phyloP scores from a whole-genome alignment of 2,797 vertebrate species.

The Pipistrellus kuhlii region DNA sequence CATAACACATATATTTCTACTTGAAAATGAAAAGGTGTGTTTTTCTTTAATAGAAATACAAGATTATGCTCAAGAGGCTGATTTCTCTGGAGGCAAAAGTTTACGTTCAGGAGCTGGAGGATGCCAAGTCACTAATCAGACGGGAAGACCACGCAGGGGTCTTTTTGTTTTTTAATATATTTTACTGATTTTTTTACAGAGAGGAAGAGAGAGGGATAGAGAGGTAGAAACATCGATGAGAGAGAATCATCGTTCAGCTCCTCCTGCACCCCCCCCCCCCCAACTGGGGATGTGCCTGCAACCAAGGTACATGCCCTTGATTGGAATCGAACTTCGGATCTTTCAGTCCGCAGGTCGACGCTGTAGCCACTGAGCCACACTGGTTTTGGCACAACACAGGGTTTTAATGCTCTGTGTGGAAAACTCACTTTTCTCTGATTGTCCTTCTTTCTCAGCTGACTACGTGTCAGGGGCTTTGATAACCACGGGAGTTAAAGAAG shows the following conservation, averaged over 20 bases:
- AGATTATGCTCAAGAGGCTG: not conserved
- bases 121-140: not conserved
- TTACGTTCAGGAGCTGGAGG: not conserved
- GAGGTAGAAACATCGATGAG: too few relatives aligned
- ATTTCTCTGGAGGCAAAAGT: not conserved
- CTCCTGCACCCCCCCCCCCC: too few relatives aligned
- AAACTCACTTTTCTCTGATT: conserved; percentile 4
- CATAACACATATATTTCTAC: conserved; percentile 22
- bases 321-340: too few relatives aligned
- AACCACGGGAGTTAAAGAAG: not conserved
- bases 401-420: not conserved
- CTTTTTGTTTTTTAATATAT: too few relatives aligned
- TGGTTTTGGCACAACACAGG: not conserved
- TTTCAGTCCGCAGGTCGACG: too few relatives aligned
- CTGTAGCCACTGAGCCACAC: too few relatives aligned
- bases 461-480: not conserved
- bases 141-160: not conserved
- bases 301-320: too few relatives aligned
- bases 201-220: too few relatives aligned
- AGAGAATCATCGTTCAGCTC: too few relatives aligned
- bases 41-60: conserved; percentile 30
- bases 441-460: not conserved
- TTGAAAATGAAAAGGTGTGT: not conserved
- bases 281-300: too few relatives aligned
- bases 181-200: too few relatives aligned